Conservation (phyloP, 1,140 invertebrate species). For the Oppia nitens region DNA sequence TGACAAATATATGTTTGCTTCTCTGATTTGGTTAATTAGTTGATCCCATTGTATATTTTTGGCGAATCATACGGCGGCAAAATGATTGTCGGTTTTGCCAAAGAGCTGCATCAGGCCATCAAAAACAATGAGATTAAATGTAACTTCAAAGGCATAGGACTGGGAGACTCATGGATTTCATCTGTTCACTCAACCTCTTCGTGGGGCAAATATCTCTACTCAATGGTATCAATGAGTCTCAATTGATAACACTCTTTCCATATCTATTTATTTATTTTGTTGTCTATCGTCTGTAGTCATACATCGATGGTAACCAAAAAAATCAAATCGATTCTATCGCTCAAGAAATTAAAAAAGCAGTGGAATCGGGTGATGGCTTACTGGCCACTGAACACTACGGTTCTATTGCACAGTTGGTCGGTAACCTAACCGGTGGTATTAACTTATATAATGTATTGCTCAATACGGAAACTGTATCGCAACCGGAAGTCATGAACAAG, state of each 20-base stretch:
- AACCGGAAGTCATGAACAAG: too few species aligned
- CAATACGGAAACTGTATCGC: background rate
- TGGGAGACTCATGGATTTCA: conserved; percentile 72
- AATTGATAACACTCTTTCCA: background rate
- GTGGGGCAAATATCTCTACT: conserved; percentile 55
- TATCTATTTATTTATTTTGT: too few species aligned
- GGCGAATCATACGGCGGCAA: conserved; percentile 77
- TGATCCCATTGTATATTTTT: conserved; percentile 56
- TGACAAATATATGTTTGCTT: too few species aligned
- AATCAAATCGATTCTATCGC: conserved; percentile 26
- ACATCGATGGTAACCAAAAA: conserved; percentile 32
- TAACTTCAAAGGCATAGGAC: conserved; percentile 53
- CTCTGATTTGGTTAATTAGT: too few species aligned
- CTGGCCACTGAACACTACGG: conserved; percentile 45
- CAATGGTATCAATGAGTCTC: conserved; percentile 36
- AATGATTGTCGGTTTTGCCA: conserved; percentile 62
- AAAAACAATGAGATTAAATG: conserved; percentile 41
- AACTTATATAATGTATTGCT: conserved; percentile 50
- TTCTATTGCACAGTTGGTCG: conserved; percentile 40
- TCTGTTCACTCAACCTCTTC: conserved; percentile 58
- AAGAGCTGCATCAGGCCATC: conserved; percentile 44
- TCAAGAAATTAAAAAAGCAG: conserved; percentile 25
- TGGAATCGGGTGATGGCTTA: conserved; percentile 32
- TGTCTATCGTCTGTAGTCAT: conserved; percentile 32
- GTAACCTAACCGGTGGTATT: conserved; percentile 37